Evolutionary conservation across 2,797 vertebrate genomes (phyloP).

Genomic region (Sebastes umbrosus): DNA sequence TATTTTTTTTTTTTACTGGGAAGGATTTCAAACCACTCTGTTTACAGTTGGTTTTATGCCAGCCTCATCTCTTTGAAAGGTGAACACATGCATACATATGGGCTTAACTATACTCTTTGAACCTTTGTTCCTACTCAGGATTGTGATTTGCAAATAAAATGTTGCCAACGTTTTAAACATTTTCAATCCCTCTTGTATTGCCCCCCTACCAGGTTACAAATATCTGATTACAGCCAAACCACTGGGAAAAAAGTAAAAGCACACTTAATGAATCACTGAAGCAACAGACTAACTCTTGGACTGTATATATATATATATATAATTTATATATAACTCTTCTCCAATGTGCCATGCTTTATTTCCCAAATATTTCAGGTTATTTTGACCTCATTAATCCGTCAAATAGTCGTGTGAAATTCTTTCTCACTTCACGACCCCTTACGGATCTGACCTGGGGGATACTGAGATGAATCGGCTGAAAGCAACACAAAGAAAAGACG

Average conservation of each 20-base stretch:
- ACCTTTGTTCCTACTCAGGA: not conserved
- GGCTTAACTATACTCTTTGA: not conserved
- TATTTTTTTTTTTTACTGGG: slow-evolving; percentile 2
- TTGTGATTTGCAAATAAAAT: not conserved
- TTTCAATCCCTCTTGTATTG: not conserved
- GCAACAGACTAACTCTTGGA: not conserved
- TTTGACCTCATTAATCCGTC: not conserved
- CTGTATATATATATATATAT: not conserved
- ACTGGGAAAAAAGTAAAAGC: not conserved
- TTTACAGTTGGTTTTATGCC: slow-evolving; percentile 3
- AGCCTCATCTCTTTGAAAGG: not conserved
- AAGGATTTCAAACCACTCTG: slow-evolving; percentile 6
- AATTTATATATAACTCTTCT: not conserved
- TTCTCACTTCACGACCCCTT: not conserved
- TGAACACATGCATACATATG: not conserved
- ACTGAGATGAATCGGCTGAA: not conserved
- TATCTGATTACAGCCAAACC: not conserved
- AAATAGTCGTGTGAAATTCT: not conserved
- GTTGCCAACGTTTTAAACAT: not conserved
- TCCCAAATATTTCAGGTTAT: not conserved
- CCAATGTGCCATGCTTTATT: not conserved
- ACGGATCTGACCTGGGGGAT: not conserved
- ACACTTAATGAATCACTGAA: not conserved
- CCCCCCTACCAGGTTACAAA: not conserved
- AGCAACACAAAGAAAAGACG: not conserved